Conservation (phyloP, 2,113 vertebrate genomes). For the Phasianus colchicus region DNA sequence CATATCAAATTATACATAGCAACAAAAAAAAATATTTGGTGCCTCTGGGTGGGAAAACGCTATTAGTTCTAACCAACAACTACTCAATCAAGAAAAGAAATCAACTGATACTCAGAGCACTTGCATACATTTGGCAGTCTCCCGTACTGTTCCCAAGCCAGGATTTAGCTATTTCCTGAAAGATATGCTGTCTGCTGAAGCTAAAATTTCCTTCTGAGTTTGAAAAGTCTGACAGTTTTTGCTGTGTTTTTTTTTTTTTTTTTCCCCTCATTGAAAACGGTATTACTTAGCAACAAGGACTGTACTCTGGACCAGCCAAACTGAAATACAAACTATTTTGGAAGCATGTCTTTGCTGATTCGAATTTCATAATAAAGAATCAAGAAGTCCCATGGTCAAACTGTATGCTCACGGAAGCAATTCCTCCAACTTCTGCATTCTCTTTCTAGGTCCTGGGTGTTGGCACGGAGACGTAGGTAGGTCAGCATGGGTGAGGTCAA, state of each 20-base stretch:
- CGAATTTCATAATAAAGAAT: not conserved
- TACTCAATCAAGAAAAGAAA: not conserved
- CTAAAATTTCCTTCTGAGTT: constrained; percentile 10
- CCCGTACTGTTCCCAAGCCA: not conserved
- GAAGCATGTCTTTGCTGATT: not conserved
- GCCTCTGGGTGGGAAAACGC: not conserved
- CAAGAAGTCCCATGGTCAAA: not conserved
- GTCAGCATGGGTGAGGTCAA: not conserved
- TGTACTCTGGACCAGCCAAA: not conserved
- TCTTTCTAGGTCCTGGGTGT: not conserved
- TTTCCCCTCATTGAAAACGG: not conserved
- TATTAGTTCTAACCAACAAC: constrained; percentile 26
- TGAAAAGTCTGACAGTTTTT: constrained; percentile 10
- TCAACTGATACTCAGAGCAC: not conserved
- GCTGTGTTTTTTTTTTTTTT: not conserved
- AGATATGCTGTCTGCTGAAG: not conserved
- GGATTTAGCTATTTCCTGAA: constrained; percentile 34
- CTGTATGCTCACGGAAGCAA: not conserved
- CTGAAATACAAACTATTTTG: not conserved
- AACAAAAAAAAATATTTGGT: not conserved
- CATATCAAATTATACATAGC: not conserved
- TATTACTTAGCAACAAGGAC: constrained; percentile 15
- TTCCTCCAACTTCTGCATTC: not conserved
- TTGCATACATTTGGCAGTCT: not conserved
- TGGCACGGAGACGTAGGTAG: not conserved